Conservation (phyloP, 2,888 invertebrate genomes). For the Blastobasis adustella region DNA sequence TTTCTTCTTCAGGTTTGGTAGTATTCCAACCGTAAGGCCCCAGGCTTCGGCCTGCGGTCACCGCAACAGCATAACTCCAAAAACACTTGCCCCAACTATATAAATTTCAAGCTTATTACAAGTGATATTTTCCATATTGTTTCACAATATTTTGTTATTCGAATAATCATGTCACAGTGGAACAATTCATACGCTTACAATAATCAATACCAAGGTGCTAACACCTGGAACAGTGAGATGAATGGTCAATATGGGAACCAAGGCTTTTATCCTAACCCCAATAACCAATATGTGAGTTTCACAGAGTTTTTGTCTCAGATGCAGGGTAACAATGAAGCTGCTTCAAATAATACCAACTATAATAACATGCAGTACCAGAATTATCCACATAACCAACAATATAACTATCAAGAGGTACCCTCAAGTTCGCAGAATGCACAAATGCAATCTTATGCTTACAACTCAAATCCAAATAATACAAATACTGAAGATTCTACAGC, state of each 20-base stretch:
- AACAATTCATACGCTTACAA: conserved; percentile 60
- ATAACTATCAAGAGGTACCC: conserved; percentile 48
- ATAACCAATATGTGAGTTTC: conserved; percentile 60
- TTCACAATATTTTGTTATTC: conserved; percentile 29
- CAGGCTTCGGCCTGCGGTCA: conserved; percentile 68
- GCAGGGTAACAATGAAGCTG: conserved; percentile 36
- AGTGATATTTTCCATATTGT: conserved; percentile 22
- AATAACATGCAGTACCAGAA: conserved; percentile 48
- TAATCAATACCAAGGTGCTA: conserved; percentile 48
- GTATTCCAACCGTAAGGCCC: conserved; percentile 31
- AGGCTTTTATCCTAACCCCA: conserved; percentile 44
- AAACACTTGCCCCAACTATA: conserved; percentile 11
- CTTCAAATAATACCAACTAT: conserved; percentile 32
- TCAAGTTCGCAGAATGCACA: conserved; percentile 41
- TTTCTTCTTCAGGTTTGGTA: conserved; percentile 33
- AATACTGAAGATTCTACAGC: conserved; percentile 26
- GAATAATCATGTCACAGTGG: conserved; percentile 56
- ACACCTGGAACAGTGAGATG: conserved; percentile 48
- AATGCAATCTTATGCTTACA: conserved; percentile 35
- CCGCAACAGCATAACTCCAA: conserved; percentile 15
- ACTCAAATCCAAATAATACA: conserved; percentile 28
- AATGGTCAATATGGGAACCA: conserved; percentile 50
- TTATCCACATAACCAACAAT: conserved; percentile 46
- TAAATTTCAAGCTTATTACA: conserved; percentile 3
- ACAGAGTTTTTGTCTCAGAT: conserved; percentile 62